Evolutionary conservation across 2,113 vertebrate genomes (phyloP).

Genomic region (Mesitornis unicolor): DNA sequence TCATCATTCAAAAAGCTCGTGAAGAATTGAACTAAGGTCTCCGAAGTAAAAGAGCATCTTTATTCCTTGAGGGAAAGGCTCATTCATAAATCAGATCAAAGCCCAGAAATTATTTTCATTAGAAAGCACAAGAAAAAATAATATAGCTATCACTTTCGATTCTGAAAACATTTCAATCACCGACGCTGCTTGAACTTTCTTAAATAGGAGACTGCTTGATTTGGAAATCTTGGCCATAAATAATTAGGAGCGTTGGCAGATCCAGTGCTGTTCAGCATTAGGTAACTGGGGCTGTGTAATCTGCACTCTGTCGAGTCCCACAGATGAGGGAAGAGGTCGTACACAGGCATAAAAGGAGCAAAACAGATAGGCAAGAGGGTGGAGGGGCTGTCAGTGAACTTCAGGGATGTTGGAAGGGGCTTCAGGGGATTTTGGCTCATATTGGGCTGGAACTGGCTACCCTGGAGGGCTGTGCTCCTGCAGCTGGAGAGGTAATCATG

Average conservation of each 20-base stretch:
- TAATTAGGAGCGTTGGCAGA: neutral
- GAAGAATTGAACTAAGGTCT: neutral
- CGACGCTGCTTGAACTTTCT: neutral
- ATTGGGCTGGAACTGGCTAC: neutral
- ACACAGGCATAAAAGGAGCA: neutral
- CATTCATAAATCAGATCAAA: neutral
- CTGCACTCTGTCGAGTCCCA: neutral
- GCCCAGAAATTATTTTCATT: neutral
- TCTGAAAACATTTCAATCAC: neutral
- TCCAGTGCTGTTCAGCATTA: neutral
- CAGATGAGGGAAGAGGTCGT: accelerated
- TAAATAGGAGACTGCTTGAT: neutral
- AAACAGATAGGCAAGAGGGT: neutral
- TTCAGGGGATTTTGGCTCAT: neutral
- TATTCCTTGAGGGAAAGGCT: neutral
- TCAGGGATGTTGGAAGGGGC: neutral
- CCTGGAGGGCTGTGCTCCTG: neutral
- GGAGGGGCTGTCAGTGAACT: neutral
- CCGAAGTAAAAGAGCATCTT: neutral
- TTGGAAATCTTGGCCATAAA: neutral
- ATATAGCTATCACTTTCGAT: neutral
- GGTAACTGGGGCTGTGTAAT: neutral
- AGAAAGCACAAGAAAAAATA: neutral
- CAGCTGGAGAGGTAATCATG: neutral
- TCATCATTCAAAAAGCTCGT: neutral